Conservation (phyloP, 2,888 invertebrate genomes). For the Salticus scenicus region DNA sequence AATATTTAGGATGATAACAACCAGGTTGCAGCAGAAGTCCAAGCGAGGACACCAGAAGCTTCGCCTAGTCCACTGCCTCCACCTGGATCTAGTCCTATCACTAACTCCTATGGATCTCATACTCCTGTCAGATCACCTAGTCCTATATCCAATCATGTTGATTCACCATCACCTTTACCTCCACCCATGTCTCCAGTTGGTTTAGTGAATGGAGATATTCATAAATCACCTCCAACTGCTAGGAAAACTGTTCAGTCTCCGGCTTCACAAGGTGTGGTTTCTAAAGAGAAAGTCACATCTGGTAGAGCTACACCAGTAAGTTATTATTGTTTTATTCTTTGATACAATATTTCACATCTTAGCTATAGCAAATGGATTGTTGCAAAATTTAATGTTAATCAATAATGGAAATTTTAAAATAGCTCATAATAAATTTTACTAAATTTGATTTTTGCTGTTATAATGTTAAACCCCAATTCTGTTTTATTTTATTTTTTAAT, state of each 20-base stretch:
- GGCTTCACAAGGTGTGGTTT: conserved; percentile 41
- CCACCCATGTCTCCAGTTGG: conserved; percentile 67
- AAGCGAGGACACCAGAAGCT: conserved; percentile 63
- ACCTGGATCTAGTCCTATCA: conserved; percentile 47
- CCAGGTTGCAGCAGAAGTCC: conserved; percentile 53
- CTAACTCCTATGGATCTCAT: conserved; percentile 63
- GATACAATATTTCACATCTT: too few relatives aligned
- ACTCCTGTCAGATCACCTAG: conserved; percentile 46
- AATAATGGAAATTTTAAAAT: too few relatives aligned
- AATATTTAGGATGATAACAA: conserved; percentile 40
- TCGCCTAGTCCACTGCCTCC: conserved; percentile 71
- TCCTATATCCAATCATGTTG: conserved; percentile 72
- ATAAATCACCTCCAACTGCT: conserved; percentile 35
- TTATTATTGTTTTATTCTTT: too few relatives aligned
- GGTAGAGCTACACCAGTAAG: conserved; percentile 55
- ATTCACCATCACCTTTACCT: conserved; percentile 78
- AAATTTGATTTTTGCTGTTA: too few relatives aligned
- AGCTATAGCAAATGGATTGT: too few relatives aligned
- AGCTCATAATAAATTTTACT: too few relatives aligned
- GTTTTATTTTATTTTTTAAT: too few relatives aligned
- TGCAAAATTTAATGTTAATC: too few relatives aligned
- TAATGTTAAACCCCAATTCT: too few relatives aligned
- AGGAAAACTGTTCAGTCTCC: conserved; percentile 48
- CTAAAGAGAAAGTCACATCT: conserved; percentile 44
- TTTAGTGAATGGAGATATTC: conserved; percentile 61